These are phyloP conservation scores for Girardinus metallicus DNA, from an alignment of 2,797 vertebrate species.

Conservation along the genomic window DNA sequence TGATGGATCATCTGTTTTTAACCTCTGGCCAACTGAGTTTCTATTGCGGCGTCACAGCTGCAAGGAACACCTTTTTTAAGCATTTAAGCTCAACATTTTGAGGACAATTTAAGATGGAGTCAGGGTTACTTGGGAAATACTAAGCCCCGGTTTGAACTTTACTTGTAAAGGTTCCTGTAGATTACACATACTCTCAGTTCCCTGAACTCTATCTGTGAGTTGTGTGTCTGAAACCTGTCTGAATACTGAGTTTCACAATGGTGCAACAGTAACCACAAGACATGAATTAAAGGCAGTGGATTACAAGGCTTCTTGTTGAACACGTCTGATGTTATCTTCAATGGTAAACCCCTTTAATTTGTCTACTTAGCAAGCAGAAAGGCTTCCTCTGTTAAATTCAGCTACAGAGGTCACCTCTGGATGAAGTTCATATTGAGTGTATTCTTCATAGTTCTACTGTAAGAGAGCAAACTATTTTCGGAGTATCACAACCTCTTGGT, in stretches of 20 bases:
- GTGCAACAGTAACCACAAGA: conserved; percentile 2
- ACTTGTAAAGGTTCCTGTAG: background rate
- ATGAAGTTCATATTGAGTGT: background rate
- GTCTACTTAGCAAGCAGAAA: background rate
- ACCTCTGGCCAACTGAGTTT: background rate
- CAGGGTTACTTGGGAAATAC: background rate
- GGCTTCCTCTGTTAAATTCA: background rate
- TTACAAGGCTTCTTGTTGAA: conserved; percentile 4
- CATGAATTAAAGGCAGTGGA: background rate
- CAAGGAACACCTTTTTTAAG: background rate
- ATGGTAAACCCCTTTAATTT: background rate
- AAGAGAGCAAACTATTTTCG: background rate
- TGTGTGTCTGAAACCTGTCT: background rate
- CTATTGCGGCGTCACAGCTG: background rate
- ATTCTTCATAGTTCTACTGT: background rate
- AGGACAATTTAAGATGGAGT: background rate
- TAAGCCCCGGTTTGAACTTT: background rate
- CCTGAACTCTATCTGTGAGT: background rate
- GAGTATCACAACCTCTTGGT: background rate
- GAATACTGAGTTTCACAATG: background rate
- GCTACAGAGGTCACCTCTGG: background rate
- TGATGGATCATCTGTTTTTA: background rate
- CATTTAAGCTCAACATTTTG: background rate
- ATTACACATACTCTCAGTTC: background rate
- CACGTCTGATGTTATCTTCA: background rate